A percentile compares a stretch with the other conserved stretches of the same genome.
These are phyloP conservation scores for Harpagifer antarcticus DNA, from an alignment of 2,797 vertebrate genomes.

Conservation along the genomic window DNA sequence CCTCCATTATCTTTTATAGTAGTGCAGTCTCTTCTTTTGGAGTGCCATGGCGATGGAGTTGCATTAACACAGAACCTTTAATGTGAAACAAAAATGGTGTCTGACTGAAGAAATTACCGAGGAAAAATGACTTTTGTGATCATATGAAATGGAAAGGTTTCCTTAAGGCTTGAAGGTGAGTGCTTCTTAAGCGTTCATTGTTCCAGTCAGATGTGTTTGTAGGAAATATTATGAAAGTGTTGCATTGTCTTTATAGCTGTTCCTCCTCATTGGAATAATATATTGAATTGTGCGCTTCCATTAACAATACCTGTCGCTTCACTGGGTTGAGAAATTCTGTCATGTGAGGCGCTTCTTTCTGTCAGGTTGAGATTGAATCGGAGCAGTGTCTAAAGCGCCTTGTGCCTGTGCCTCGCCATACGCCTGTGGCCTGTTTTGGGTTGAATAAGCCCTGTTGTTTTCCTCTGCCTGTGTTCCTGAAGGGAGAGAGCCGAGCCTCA, in stretches of 20 bases:
- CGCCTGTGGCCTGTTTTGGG: constrained; percentile 65
- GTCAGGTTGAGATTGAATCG: constrained; percentile 40
- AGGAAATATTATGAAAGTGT: constrained; percentile 60
- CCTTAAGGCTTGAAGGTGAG: constrained; percentile 63
- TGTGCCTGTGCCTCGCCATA: constrained; percentile 42
- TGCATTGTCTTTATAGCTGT: constrained; percentile 49
- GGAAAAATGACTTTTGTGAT: constrained; percentile 66
- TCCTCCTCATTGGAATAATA: constrained; percentile 47
- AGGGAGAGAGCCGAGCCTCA: constrained; percentile 71
- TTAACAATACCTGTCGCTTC: constrained; percentile 42
- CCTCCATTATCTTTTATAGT: constrained; percentile 82
- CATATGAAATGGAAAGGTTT: constrained; percentile 68
- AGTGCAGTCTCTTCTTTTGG: constrained; percentile 68
- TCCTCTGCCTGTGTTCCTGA: constrained; percentile 68
- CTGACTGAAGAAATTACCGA: constrained; percentile 59
- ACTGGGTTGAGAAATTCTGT: constrained; percentile 30
- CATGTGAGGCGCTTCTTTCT: constrained; percentile 34
- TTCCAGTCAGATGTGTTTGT: constrained; percentile 49
- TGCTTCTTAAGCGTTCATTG: constrained; percentile 59
- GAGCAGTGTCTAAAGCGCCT: constrained; percentile 35
- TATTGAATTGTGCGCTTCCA: constrained; percentile 37
- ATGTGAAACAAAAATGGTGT: constrained; percentile 50
- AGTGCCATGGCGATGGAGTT: constrained; percentile 58
- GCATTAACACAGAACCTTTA: constrained; percentile 66
- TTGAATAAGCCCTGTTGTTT: constrained; percentile 69